Evolutionary conservation across 1,140 invertebrate genomes (phyloP).

Genomic region (Pomacea maculata): DNA sequence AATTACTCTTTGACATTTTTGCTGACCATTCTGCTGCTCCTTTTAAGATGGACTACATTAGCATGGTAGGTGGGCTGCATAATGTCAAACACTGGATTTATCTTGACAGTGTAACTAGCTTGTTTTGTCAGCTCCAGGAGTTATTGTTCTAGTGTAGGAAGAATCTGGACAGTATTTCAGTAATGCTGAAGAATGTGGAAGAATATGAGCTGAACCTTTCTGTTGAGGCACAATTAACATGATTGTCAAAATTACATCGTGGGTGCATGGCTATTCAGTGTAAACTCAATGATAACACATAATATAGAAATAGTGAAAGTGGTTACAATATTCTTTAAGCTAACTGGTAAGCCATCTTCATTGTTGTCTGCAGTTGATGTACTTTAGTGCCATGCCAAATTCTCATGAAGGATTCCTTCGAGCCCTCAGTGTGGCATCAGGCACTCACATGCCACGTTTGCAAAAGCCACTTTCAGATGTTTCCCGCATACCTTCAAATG

Average conservation of each 20-base stretch:
- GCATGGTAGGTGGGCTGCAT: slow-evolving; percentile 49
- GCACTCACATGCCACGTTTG: slow-evolving; percentile 54
- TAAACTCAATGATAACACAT: too few species aligned
- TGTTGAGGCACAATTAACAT: too few species aligned
- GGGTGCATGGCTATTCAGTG: too few species aligned
- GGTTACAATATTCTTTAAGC: neutral
- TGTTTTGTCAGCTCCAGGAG: too few species aligned
- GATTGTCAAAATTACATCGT: too few species aligned
- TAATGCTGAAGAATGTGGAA: too few species aligned
- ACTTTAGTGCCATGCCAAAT: slow-evolving; percentile 57
- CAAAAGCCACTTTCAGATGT: slow-evolving; percentile 27
- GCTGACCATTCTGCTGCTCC: slow-evolving; percentile 50
- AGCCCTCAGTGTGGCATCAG: slow-evolving; percentile 59
- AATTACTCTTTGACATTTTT: slow-evolving; percentile 62
- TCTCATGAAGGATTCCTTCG: slow-evolving; percentile 61
- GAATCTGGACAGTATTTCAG: too few species aligned
- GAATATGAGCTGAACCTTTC: too few species aligned
- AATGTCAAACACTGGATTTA: neutral
- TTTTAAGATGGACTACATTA: slow-evolving; percentile 54
- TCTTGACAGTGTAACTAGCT: too few species aligned
- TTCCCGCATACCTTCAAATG: too few species aligned
- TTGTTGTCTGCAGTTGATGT: slow-evolving; percentile 56
- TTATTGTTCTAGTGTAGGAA: too few species aligned
- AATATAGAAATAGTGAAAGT: neutral
- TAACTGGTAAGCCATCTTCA: neutral